phyloP scores from a whole-genome alignment of 2,113 vertebrate genomes.

The Progne subis region DNA sequence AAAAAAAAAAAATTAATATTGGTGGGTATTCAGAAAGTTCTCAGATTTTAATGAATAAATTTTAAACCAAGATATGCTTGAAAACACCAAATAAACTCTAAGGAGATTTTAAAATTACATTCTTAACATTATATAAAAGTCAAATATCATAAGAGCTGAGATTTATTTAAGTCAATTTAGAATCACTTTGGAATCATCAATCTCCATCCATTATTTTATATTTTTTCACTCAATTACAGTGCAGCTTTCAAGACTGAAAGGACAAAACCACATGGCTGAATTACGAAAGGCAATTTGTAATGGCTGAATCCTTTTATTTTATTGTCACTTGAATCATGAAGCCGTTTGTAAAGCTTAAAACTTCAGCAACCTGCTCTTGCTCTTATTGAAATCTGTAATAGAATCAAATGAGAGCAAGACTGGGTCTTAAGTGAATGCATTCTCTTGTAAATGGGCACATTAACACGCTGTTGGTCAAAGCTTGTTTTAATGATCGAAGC shows the following conservation, averaged over 20 bases:
- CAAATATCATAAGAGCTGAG: conserved; percentile 10
- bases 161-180: conserved; percentile 3
- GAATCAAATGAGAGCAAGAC: conserved; percentile 72
- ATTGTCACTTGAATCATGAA: conserved; percentile 72
- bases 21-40: not conserved
- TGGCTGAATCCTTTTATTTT: conserved; percentile 81
- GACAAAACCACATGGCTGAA: conserved; percentile 47
- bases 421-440: conserved; percentile 70
- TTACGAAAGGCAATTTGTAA: conserved; percentile 77
- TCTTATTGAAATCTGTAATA: conserved; percentile 50
- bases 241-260: conserved; percentile 57
- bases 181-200: conserved; percentile 58
- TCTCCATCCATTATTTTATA: conserved; percentile 24
- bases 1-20: not conserved
- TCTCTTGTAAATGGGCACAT: conserved; percentile 76
- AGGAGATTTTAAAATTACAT: not conserved
- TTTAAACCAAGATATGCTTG: conserved; percentile 69
- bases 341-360: conserved; percentile 74
- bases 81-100: conserved; percentile 59
- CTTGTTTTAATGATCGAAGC: conserved; percentile 66
- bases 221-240: conserved; percentile 55
- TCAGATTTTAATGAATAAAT: not conserved
- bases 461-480: conserved; percentile 74
- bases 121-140: not conserved
- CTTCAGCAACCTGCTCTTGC: conserved; percentile 68